Conservation (phyloP, 2,797 vertebrate species). For the Sciurus vulgaris region DNA sequence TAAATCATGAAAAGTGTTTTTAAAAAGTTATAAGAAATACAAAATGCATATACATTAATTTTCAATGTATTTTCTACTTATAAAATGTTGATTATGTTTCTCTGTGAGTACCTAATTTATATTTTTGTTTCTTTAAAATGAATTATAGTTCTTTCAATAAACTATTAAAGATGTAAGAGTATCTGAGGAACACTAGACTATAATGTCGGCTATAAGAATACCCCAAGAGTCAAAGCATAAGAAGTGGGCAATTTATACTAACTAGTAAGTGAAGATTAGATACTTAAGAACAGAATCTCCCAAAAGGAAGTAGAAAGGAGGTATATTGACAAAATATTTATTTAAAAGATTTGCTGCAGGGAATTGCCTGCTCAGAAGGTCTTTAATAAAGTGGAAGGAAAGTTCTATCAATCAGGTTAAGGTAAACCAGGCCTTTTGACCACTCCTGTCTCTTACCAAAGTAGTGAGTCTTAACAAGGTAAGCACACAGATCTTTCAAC, state of each 20-base stretch:
- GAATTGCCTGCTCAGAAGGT: neutral
- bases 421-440: neutral
- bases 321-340: neutral
- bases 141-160: neutral
- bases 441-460: neutral
- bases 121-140: neutral
- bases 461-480: neutral
- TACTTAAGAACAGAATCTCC: neutral
- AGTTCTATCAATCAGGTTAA: neutral
- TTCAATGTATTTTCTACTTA: neutral
- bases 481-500: neutral
- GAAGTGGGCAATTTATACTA: neutral
- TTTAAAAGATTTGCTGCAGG: neutral
- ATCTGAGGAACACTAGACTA: neutral
- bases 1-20: neutral
- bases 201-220: neutral
- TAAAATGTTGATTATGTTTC: neutral
- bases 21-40: neutral
- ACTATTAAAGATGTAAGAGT: neutral
- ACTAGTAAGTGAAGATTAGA: neutral
- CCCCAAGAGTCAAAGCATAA: neutral
- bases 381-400: neutral
- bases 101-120: neutral
- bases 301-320: neutral
- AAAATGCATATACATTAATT: constrained; percentile 24